phyloP scores from a whole-genome alignment of 2,888 invertebrate species.

The Lycophotia porphyrea region DNA sequence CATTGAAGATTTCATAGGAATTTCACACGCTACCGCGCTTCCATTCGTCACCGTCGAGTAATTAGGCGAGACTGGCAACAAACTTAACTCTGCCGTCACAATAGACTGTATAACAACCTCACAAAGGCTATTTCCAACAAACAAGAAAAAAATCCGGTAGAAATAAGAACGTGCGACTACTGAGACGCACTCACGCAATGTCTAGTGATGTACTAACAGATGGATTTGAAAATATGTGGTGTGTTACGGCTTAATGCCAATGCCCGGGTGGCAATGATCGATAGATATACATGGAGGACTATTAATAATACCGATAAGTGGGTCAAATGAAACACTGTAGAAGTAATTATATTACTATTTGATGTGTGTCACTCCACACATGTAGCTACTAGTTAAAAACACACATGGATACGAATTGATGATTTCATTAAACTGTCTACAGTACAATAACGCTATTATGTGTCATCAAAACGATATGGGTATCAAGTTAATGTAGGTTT shows the following conservation, averaged over 20 bases:
- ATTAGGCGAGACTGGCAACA: conserved; percentile 77
- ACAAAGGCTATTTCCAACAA: conserved; percentile 16
- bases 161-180: conserved; percentile 78
- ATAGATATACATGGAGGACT: conserved; percentile 67
- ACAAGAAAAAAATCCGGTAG: neutral
- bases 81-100: conserved; percentile 59
- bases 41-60: conserved; percentile 84
- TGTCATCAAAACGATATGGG: conserved; percentile 27
- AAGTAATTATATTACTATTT: conserved; percentile 54
- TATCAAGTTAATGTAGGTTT: conserved; percentile 19
- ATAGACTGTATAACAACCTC: conserved; percentile 58
- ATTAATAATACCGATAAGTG: conserved; percentile 70
- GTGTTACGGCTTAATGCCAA: conserved; percentile 77
- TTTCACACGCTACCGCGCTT: conserved; percentile 84
- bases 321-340: conserved; percentile 64
- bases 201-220: conserved; percentile 76
- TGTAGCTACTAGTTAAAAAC: conserved; percentile 43
- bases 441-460: conserved; percentile 11
- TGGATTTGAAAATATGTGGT: conserved; percentile 75
- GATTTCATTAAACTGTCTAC: conserved; percentile 32
- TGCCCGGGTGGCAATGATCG: conserved; percentile 80
- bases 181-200: conserved; percentile 83
- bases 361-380: conserved; percentile 52
- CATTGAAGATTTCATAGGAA: conserved; percentile 84
- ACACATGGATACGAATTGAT: conserved; percentile 46